Base-by-base conservation (phyloP, 1,140 invertebrate species). In the Ceratina calcarata region DNA sequence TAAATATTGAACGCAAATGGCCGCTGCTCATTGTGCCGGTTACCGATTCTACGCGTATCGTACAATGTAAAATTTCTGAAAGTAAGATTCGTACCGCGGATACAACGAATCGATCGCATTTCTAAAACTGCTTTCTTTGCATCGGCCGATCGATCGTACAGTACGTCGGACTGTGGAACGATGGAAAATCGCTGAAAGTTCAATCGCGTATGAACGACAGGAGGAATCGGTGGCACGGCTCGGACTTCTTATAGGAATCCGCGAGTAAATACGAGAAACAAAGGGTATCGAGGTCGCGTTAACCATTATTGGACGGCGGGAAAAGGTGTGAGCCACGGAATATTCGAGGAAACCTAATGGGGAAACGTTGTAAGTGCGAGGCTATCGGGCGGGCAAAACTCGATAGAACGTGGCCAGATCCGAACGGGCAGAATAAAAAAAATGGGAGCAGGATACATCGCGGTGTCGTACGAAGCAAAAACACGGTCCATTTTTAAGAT, bases 1-100 rank as follows among this genome's bases (percentile, higher is more conserved):
- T 86, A 83, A 89, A 87, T 89, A 87, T 86, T 76, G 86, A 87
- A 68, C 83, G 84, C 78, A 89, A 88, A 90, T 90, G 89, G 89
- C 88, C 51, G 83, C 82, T 66, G 80, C 70, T 72, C 68, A 64
- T 68, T 18, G 22, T 81, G 82, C 87, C 85, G 83, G 82, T 87
- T 68, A 61, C 45, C 61, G 71, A 82, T 76, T 78, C 84, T 77
- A 73, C 27, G 57, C 37, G 53, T 64, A 67, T 58, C 22, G 58
- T 64, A 70, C 80, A 80, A 64, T 60, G 81, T 81, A 84, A 81
- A 76, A 87, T 87, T 80, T 88, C 88, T 87, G 86, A 68, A 83
- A 89, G 83, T 88, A 85, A 58, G 51, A 13, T 32, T 45, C 22
- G 18, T 37, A 16, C 7, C 1, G 72, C 51, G 53, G 62, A 83